A percentile compares a stretch with the other conserved stretches of the same genome.
Evolutionary conservation across 35 echinoderm and acorn worm genomes (phyloP).

Genomic region (Apostichopus parvimensis): DNA sequence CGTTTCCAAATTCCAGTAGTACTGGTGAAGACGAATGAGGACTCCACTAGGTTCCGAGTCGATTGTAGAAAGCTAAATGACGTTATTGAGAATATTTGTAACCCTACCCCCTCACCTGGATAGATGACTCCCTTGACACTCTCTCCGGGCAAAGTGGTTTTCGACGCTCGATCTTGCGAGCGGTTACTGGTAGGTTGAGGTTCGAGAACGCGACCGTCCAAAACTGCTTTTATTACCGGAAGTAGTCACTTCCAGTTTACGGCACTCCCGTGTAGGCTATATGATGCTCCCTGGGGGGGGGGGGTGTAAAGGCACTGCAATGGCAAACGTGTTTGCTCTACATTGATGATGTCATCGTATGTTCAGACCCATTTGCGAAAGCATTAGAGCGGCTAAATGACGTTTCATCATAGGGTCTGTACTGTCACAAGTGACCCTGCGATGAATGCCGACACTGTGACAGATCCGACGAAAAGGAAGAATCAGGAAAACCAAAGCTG

Average conservation of each 20-base stretch:
- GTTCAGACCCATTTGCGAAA: conserved; percentile 3
- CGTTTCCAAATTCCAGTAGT: conserved; percentile 68
- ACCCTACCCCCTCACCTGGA: conserved; percentile 53
- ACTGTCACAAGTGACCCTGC: conserved; percentile 59
- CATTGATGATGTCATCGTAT: conserved; percentile 69
- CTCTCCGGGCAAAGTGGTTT: conserved; percentile 20
- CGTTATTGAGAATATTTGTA: conserved; percentile 43
- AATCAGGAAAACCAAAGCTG: background rate
- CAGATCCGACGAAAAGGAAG: background rate
- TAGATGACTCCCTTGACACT: conserved; percentile 68
- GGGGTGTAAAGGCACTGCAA: background rate
- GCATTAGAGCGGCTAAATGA: conserved; percentile 26
- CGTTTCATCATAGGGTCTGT: conserved; percentile 61
- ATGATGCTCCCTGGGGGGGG: background rate
- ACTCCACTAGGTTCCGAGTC: conserved; percentile 55
- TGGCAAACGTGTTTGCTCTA: conserved; percentile 52
- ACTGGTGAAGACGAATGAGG: conserved; percentile 81
- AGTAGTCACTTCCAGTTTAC: conserved; percentile 33
- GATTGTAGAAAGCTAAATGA: conserved; percentile 69
- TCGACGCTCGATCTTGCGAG: conserved; percentile 70
- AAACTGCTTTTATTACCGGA: conserved; percentile 31
- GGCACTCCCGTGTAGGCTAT: conserved; percentile 61
- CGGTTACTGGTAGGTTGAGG: conserved; percentile 73
- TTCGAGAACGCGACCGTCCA: conserved; percentile 12
- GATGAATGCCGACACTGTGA: conserved; percentile 7